Base-by-base conservation (phyloP, 2,113 vertebrate species). In the Mugil cephalus region DNA sequence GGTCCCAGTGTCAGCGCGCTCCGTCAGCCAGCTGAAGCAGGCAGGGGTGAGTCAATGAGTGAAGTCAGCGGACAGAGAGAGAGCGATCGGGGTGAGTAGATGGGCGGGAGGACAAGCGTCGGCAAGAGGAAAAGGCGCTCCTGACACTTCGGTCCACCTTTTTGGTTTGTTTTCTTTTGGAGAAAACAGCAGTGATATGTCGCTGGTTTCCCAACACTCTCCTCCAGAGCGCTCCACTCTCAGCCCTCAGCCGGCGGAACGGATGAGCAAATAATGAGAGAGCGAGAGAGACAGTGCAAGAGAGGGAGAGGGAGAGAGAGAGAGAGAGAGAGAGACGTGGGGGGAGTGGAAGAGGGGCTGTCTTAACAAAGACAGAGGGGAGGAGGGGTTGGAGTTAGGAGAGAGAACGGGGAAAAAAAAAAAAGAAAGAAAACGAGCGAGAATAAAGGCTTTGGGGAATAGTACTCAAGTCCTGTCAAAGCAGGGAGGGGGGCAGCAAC, bases 301-400 rank as follows among this genome's bases (percentile, higher is more conserved):
- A 52, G 70, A 84, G 74, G 60, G 77, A 59, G 85, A 72, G 74
- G 47, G 69, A 9, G 74, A 45, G 77, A 30, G 77, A 64, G 83
- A 66, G 62, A 21, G 61, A 52, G 72, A 60, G 54, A 63, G 55
- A 45, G 54, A 34, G 53, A 35, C 0, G 69, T 19, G 58, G 70
- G 64, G 74, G 19, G 63, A 36, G 79, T 55, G 77, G 84, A 52
- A 59, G 87, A 80, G 83, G 81, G 85, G 87, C 74, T 11, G 84
- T 88, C 88, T 92, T 87, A 91, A 93, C 91, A 93, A 92, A 93
- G 80, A 71, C 84, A 74, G 82, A 73, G 74, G 75, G 81, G 82
- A 88, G 89, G 86, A 82, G 88, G 85, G 88, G 78, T 64, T 51
- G 63, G 79, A 83, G 79, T 62, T 65, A 76, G 48, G 80, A 75